Evolutionary conservation across 2,888 invertebrate species (phyloP).

Genomic region (Strigamia maritima): DNA sequence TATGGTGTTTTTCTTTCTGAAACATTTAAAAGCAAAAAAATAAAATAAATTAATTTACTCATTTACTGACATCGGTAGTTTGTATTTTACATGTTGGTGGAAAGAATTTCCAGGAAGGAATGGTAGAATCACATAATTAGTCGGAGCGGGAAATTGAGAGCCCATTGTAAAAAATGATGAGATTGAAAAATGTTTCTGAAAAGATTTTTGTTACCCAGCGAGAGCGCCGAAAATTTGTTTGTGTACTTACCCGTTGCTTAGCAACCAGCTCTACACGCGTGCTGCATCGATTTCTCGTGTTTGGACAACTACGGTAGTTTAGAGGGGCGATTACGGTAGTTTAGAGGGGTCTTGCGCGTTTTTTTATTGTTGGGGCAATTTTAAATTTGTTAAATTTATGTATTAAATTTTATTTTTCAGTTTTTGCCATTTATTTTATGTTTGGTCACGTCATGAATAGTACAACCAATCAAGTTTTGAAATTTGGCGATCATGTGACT

Average conservation of each 20-base stretch:
- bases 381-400: too few relatives aligned
- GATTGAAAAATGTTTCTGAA: neutral
- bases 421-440: too few relatives aligned
- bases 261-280: neutral
- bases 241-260: constrained; percentile 14
- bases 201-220: neutral
- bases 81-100: neutral
- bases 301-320: too few relatives aligned
- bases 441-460: too few relatives aligned
- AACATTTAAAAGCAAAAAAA: neutral
- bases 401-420: too few relatives aligned
- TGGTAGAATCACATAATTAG: constrained; percentile 25
- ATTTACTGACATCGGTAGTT: too few relatives aligned
- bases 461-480: too few relatives aligned
- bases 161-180: neutral
- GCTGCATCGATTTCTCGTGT: too few relatives aligned
- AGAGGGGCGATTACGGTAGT: too few relatives aligned
- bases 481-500: too few relatives aligned
- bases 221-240: neutral
- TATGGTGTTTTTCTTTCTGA: neutral
- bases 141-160: neutral
- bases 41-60: neutral
- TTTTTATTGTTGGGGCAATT: too few relatives aligned
- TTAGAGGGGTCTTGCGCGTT: too few relatives aligned
- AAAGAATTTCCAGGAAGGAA: constrained; percentile 26